Evolutionary conservation across 2,113 vertebrate species (phyloP), one percentile per base, ranked within the genome.

Genomic region (Chaetodon auriga): DNA sequence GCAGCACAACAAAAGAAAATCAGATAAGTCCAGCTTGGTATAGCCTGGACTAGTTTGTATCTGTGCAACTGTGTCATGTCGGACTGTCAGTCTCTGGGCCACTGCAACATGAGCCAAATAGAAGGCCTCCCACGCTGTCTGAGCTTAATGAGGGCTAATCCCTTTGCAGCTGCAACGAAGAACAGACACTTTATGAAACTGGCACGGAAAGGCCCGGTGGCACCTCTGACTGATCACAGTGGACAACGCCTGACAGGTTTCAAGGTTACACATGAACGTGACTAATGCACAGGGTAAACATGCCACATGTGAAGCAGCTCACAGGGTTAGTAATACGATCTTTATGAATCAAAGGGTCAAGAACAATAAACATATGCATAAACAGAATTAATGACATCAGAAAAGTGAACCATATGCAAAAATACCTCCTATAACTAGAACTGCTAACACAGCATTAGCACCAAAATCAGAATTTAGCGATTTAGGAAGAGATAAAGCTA

Each of bases 231-330:
- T 1, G 58, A n/a, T 78, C 69, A 65, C 70, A 15, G 14, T 7
- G 51, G 60, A n/a, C 21, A 62, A 25, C 0, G 30, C 38, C 60
- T 35, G 69, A 45, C 73, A 45, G 36, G 25, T 72, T 68, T 82
- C 72, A 88, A 85, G 60, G 82, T 74, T 19, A 68, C 63, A 64
- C 69, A 62, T 61, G 66, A 73, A 74, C 12, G 49, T 71, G 81
- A 84, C 82, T 65, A 53, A 76, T 83, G 61, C 10, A 69, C n/a
- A 51, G 55, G 54, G 77, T 85, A 81, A 89, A 84, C 82, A 75
- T 54, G 63, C 23, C 30, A 49, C 77, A 82, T 6, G 21, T 66
- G 60, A 72, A 80, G 57, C 30, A 60, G n/a, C 61, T 51, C 16
- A 1, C 12, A 30, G 55, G 4, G 30, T 70, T 54, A 66, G 58